A percentile compares a stretch with the other conserved stretches of the same genome.
Evolutionary conservation across 37 sponge, comb jelly and placozoan species (phyloP).

Genomic region (Petrosia ficiformis): DNA sequence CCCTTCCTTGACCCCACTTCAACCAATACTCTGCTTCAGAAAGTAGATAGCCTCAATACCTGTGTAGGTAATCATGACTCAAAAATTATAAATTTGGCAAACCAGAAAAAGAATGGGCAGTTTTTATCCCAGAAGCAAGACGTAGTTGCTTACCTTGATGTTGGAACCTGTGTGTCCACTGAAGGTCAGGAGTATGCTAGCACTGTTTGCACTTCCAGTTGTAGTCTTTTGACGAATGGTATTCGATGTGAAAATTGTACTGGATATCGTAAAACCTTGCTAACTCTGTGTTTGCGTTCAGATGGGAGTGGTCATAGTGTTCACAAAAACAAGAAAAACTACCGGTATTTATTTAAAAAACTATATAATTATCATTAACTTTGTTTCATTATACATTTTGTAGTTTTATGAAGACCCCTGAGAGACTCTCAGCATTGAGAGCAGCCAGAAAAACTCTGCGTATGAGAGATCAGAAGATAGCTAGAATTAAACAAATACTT

Average conservation of each 20-base stretch:
- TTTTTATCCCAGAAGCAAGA: not conserved
- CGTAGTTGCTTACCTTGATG: not conserved
- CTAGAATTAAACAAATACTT: not conserved
- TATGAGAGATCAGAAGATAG: slow-evolving; percentile 9
- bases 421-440: not conserved
- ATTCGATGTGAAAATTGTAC: not conserved
- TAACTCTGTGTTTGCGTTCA: too few relatives aligned
- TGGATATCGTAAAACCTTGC: not conserved
- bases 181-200: not conserved
- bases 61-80: not conserved
- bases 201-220: not conserved
- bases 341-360: too few relatives aligned
- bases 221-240: not conserved
- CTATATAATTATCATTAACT: too few relatives aligned
- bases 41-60: not conserved
- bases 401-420: not conserved
- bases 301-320: too few relatives aligned
- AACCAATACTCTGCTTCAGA: not conserved
- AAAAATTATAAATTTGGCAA: not conserved
- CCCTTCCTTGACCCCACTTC: not conserved
- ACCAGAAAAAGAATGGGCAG: not conserved
- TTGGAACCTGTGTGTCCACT: not conserved
- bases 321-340: too few relatives aligned
- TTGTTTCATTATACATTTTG: too few relatives aligned
- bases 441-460: not conserved